These are phyloP conservation scores for Lanius collurio DNA, from an alignment of 2,113 vertebrate genomes.

Conservation along the genomic window DNA sequence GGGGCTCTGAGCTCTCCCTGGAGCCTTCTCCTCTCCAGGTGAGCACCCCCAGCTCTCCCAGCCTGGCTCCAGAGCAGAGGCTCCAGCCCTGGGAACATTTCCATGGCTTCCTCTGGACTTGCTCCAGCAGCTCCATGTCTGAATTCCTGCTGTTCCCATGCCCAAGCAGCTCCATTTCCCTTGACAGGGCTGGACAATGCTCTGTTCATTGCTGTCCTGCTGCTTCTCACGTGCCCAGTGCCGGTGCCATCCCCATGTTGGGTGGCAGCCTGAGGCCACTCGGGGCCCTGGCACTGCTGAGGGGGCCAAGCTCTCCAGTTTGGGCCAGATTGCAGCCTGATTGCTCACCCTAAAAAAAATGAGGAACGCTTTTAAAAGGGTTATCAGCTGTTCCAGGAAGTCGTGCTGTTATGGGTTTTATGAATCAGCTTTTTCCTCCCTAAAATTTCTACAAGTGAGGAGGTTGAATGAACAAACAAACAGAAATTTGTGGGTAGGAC, in stretches of 20 bases:
- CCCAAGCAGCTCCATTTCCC: neutral
- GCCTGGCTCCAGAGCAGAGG: neutral
- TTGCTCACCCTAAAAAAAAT: neutral
- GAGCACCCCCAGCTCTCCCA: neutral
- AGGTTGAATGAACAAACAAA: neutral
- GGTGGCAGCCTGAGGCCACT: neutral
- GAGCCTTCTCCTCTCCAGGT: neutral
- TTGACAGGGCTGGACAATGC: neutral
- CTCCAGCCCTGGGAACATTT: neutral
- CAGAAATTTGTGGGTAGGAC: neutral
- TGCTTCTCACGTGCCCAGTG: accelerated
- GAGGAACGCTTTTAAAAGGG: neutral
- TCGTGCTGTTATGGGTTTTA: neutral
- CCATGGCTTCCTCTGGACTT: accelerated
- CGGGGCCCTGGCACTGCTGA: neutral
- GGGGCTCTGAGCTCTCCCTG: neutral
- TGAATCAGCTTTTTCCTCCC: neutral
- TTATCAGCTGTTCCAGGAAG: neutral
- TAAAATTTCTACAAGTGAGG: neutral
- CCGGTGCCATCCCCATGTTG: accelerated
- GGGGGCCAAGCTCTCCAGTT: neutral
- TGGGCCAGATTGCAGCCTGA: neutral
- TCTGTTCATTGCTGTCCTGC: neutral
- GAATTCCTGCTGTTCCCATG: accelerated
- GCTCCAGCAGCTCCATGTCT: neutral